Evolutionary conservation across 2,113 vertebrate species (phyloP).

Genomic region (Orthonyx spaldingii): DNA sequence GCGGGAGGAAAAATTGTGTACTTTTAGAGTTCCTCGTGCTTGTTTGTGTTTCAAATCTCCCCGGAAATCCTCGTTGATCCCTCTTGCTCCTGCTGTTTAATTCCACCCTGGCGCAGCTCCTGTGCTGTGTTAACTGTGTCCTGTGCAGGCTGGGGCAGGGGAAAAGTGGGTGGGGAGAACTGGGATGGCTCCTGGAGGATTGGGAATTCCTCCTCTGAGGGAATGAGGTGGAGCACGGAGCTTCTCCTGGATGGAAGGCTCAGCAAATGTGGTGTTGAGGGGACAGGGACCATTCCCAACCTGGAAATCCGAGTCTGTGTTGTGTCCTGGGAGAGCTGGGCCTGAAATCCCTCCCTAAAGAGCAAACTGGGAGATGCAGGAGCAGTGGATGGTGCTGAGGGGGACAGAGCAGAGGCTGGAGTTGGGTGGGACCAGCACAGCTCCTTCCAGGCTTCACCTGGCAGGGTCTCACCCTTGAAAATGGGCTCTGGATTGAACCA

Average conservation of each 20-base stretch:
- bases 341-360: fast-evolving
- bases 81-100: conserved; percentile 12
- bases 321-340: not conserved
- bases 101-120: not conserved
- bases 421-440: fast-evolving
- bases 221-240: not conserved
- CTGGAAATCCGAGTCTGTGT: fast-evolving
- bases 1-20: not conserved
- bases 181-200: not conserved
- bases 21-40: not conserved
- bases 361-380: not conserved
- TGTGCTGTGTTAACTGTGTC: not conserved
- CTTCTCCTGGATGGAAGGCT: fast-evolving
- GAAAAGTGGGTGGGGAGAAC: not conserved
- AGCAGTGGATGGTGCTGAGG: not conserved
- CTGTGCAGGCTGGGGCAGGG: not conserved
- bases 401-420: not conserved
- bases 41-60: conserved; percentile 51
- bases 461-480: not conserved
- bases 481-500: not conserved
- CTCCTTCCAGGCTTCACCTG: not conserved
- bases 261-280: not conserved
- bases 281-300: fast-evolving
- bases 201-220: not conserved
- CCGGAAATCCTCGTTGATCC: conserved; percentile 4